phyloP scores from a whole-genome alignment of 1,140 invertebrate genomes.

The Eueides isabella region DNA sequence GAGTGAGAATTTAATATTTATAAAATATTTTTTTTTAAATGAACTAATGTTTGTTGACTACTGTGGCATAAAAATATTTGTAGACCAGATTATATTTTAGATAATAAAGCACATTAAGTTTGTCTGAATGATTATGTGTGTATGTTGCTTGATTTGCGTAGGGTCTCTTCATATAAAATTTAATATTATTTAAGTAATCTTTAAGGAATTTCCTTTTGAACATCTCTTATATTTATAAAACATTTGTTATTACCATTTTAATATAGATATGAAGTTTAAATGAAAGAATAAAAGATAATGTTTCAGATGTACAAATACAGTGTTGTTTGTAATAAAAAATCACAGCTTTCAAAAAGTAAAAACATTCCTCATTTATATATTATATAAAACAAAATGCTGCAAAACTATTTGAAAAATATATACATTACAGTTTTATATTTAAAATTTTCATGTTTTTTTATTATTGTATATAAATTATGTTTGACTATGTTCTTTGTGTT shows the following conservation, averaged over 20 bases:
- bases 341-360: not conserved
- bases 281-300: too few relatives aligned
- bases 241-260: not conserved
- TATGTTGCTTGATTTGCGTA: not conserved
- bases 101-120: conserved; percentile 2
- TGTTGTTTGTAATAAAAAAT: too few relatives aligned
- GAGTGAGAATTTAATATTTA: conserved; percentile 10
- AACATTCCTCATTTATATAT: not conserved
- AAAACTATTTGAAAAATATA: not conserved
- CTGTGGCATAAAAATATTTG: not conserved
- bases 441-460: not conserved
- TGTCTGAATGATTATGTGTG: not conserved
- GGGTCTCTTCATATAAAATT: not conserved
- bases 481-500: conserved; percentile 28
- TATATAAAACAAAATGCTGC: not conserved
- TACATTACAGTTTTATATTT: not conserved
- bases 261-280: too few relatives aligned
- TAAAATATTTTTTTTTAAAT: not conserved
- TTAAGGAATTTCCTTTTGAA: not conserved
- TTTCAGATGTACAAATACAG: too few relatives aligned
- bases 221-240: not conserved
- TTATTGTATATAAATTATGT: conserved; percentile 11
- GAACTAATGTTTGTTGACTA: not conserved
- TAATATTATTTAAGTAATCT: not conserved
- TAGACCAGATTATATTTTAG: conserved; percentile 10